Evolutionary conservation across 2,888 invertebrate species (phyloP), one percentile per base, ranked within the genome.

Genomic region (Phoenoteleia sp.): DNA sequence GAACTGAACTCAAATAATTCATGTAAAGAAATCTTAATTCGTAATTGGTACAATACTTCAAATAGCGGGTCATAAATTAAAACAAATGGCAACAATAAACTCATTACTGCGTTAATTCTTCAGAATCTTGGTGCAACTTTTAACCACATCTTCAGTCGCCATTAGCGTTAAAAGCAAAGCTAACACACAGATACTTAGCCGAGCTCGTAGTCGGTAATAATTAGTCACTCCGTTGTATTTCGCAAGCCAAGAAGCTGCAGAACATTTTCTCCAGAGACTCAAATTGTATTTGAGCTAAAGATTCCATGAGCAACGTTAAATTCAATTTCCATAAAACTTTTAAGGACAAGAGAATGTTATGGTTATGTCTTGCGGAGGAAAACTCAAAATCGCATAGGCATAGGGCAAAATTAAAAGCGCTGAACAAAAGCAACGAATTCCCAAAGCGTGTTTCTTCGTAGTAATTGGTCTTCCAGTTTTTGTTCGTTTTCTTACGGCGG

Each of bases 401-500:
- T 80, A 79, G 67, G 25, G 21, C 54, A n/a, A 39, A 9, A 56
- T 54, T 25, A 42, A 45, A 15, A 42, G 49, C 19, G 25, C n/a
- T 15, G 39, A 9, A 11, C 58, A 60, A 80, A 74, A 66, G 60
- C 15, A 67, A 69, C 52, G 67, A 60, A 84, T 79, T 85, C 81
- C 74, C 49, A 27, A 56, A 52, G 86, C 80, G 74, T 84, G 72
- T 81, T 87, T 86, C 86, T 86, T 84, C 52, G 81, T 62, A 77
- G 87, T 89, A 89, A 91, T 88, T 88, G 89, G 84, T 82, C 81
- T 79, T 82, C 33, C 77, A 77, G 69, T 81, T 80, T 85, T 86
- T 83, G 60, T 42, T 67, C 64, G 67, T 56, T 52, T 66, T 80
- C 69, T 72, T 81, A 29, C 64, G 69, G 74, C 45, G 84, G 66